Evolutionary conservation across 2,888 invertebrate genomes (phyloP), one percentile per base, ranked within the genome.

Genomic region (Prosapia bicincta): DNA sequence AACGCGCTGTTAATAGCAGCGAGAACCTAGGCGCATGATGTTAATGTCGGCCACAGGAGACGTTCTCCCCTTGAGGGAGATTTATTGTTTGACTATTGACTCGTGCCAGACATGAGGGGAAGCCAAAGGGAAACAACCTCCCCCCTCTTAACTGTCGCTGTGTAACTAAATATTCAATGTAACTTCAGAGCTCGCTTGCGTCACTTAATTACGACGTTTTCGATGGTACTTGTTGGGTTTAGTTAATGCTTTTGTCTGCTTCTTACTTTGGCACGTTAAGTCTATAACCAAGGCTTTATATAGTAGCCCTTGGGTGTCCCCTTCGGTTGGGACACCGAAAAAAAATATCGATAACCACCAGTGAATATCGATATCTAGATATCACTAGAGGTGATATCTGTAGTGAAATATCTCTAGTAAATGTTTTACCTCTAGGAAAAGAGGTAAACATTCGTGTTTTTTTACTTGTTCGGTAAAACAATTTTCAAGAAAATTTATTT

Each of bases 61-160:
- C 20, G 54, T 54, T 54, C 38, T 54, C 54, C 54, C 54, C 54
- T 54, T 54, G 20, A 54, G 20, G 54, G 54, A 54, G 54, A 54
- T 54, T 54, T 54, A 54, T 54, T 54, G 54, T 54, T 54, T 54
- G 54, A 54, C 54, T 54, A 54, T 54, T 54, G 54, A 54, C 54
- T 54, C 54, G 54, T 54, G 54, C 54, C 54, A 54, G 54, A 54
- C 54, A 20, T 54, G 20, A 20, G 54, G 54, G 20, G 38, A 10
- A 38, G 13, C 38, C 7, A 38, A 9, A 9, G 30, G 38, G 15
- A 38, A 7, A 38, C 38, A 6, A 6, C 30, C 30, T 9, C 15
- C 15, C 38, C 54, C 54, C 20, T 54, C 3, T 5, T 20, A 20
- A 54, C 54, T 54, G 54, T 9, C 54, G 54, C 13, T 54, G n/a